A percentile compares a stretch with the other conserved stretches of the same genome.
These are phyloP conservation scores for Hydraecia micacea DNA, from an alignment of 2,888 invertebrate species.

Conservation along the genomic window DNA sequence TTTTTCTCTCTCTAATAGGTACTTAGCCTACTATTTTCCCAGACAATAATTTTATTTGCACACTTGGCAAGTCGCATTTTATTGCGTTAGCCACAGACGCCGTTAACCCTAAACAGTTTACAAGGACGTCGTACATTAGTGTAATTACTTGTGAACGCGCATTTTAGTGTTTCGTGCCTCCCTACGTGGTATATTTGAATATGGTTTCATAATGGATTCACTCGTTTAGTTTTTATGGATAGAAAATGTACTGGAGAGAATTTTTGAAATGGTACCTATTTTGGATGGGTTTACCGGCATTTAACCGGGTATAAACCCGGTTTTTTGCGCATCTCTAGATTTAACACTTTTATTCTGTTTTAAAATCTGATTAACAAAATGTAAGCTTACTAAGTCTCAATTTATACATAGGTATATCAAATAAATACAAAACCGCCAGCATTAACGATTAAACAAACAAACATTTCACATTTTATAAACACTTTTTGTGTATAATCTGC, in stretches of 20 bases:
- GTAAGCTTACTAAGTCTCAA: not conserved
- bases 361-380: not conserved
- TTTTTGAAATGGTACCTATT: not conserved
- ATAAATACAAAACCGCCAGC: not conserved
- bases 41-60: conserved; percentile 42
- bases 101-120: conserved; percentile 64
- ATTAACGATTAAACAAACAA: conserved; percentile 25
- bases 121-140: conserved; percentile 74
- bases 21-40: not conserved
- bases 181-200: conserved; percentile 74
- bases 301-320: not conserved
- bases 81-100: conserved; percentile 43
- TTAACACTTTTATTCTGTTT: not conserved
- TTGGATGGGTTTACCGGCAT: not conserved
- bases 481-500: conserved; percentile 23
- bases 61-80: conserved; percentile 44
- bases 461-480: conserved; percentile 25
- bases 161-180: conserved; percentile 73
- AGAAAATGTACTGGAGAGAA: not conserved
- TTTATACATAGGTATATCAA: not conserved
- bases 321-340: not conserved
- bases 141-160: conserved; percentile 83
- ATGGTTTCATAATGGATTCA: conserved; percentile 60
- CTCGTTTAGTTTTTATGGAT: conserved; percentile 34
- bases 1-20: too few relatives aligned